Percentiles rank a stretch among this genome's conserved stretches.
These are phyloP conservation scores for Tenodera sinensis DNA, from an alignment of 2,888 invertebrate species.

Conservation along the genomic window DNA sequence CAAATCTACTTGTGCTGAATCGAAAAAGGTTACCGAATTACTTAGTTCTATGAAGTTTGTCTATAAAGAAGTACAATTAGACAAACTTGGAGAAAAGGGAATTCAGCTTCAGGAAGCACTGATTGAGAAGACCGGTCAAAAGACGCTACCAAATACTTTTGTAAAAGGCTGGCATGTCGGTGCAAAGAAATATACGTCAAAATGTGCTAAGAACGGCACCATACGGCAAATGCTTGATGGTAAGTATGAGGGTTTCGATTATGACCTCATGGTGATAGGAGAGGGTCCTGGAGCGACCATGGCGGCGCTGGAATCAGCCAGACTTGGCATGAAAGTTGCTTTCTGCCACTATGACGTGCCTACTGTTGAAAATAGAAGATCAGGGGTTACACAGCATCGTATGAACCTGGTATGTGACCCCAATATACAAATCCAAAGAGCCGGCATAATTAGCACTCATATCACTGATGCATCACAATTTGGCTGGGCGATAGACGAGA, in stretches of 20 bases:
- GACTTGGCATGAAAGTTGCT: constrained; percentile 75
- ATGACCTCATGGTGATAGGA: constrained; percentile 90
- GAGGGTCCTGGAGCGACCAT: constrained; percentile 96
- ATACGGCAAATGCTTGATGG: constrained; percentile 35
- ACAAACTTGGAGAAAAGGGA: too few species aligned
- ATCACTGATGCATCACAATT: not conserved
- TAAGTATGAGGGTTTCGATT: constrained; percentile 51
- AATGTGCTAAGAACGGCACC: constrained; percentile 40
- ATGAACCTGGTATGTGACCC: too few species aligned
- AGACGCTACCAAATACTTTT: not conserved
- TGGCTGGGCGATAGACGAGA: not conserved
- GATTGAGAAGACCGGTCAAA: too few species aligned
- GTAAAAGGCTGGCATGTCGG: constrained; percentile 50
- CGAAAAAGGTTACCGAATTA: too few species aligned
- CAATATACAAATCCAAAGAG: too few species aligned
- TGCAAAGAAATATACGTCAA: constrained; percentile 47
- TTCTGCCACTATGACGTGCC: constrained; percentile 84
- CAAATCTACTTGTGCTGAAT: too few species aligned
- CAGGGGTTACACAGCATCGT: constrained; percentile 56
- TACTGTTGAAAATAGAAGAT: constrained; percentile 81
- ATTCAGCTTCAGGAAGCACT: too few species aligned
- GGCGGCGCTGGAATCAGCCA: constrained; percentile 85
- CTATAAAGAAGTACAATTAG: too few species aligned
- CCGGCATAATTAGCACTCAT: too few species aligned
- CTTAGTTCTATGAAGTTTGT: too few species aligned